These are phyloP conservation scores for Acanthochromis polyacanthus DNA, from an alignment of 2,113 vertebrate species.

Conservation along the genomic window DNA sequence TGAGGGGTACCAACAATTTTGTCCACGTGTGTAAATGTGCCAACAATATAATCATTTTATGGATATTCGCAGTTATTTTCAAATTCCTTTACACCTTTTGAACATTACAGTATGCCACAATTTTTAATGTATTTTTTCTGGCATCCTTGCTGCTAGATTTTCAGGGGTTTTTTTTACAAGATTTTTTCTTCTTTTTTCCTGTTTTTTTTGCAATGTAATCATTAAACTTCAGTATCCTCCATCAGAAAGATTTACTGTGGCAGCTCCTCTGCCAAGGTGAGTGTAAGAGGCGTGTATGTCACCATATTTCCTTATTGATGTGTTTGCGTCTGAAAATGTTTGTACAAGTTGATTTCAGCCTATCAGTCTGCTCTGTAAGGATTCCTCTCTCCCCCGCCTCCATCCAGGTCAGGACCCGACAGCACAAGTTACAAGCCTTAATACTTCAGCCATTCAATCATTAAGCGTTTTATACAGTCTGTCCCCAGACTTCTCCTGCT, in stretches of 20 bases:
- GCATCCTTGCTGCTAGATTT: too few relatives aligned
- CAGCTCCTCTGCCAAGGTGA: slow-evolving; percentile 53
- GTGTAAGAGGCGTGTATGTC: slow-evolving; percentile 33
- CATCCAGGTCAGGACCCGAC: slow-evolving; percentile 61
- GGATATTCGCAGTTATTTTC: too few relatives aligned
- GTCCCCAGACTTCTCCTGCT: slow-evolving; percentile 79
- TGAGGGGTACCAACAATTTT: too few relatives aligned
- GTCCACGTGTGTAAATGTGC: too few relatives aligned
- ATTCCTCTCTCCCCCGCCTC: slow-evolving; percentile 38
- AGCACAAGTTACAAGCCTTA: slow-evolving; percentile 78
- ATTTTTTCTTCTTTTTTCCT: slow-evolving; percentile 42
- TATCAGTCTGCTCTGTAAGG: slow-evolving; percentile 54
- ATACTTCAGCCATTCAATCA: slow-evolving; percentile 86
- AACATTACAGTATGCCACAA: too few relatives aligned
- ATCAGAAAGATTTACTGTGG: slow-evolving; percentile 78
- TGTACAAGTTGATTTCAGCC: slow-evolving; percentile 22
- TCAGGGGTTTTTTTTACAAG: too few relatives aligned
- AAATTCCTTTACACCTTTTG: too few relatives aligned
- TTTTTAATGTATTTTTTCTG: too few relatives aligned
- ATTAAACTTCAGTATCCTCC: slow-evolving; percentile 66
- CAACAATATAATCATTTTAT: too few relatives aligned
- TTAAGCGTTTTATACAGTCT: slow-evolving; percentile 81
- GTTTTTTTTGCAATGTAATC: slow-evolving; percentile 49
- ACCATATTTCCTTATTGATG: slow-evolving; percentile 37
- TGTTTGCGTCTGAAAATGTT: slow-evolving; percentile 12